Percentiles rank a stretch among this genome's conserved stretches.
phyloP scores from a whole-genome alignment of 2,888 invertebrate genomes.

The Xanthia icteritia region DNA sequence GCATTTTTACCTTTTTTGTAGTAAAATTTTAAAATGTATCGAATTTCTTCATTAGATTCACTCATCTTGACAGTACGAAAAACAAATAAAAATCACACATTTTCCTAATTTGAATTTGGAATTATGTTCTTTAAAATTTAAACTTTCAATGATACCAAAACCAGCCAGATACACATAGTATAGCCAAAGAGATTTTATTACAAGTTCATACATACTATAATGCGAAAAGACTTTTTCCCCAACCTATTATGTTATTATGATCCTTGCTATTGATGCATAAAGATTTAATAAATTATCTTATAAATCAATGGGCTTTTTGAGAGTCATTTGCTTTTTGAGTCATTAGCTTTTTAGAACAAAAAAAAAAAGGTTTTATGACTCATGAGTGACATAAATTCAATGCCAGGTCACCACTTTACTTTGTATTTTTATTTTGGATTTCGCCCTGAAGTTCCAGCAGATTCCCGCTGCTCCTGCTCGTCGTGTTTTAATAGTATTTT shows the following conservation, averaged over 20 bases:
- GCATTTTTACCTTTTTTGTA: no score
- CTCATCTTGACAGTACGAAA: no score
- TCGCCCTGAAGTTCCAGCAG: not conserved
- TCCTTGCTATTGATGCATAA: not conserved
- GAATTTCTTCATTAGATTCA: no score
- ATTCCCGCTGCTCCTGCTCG: not conserved
- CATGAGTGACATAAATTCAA: not conserved
- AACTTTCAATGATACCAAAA: no score
- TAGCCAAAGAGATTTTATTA: no score
- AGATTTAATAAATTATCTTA: not conserved
- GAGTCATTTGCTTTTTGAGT: not conserved
- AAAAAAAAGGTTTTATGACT: not conserved
- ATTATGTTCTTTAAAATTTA: no score
- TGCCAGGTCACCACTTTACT: not conserved
- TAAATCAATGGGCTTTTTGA: not conserved
- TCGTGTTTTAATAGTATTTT: not conserved
- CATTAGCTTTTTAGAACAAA: not conserved
- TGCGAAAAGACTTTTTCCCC: no score
- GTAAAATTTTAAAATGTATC: no score
- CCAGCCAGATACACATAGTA: no score
- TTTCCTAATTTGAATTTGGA: no score
- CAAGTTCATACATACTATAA: no score
- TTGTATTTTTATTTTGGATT: not conserved
- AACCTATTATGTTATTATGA: not conserved
- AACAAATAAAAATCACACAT: no score